These are phyloP conservation scores for Megalopta genalis DNA, from an alignment of 1,140 invertebrate genomes.

Conservation along the genomic window DNA sequence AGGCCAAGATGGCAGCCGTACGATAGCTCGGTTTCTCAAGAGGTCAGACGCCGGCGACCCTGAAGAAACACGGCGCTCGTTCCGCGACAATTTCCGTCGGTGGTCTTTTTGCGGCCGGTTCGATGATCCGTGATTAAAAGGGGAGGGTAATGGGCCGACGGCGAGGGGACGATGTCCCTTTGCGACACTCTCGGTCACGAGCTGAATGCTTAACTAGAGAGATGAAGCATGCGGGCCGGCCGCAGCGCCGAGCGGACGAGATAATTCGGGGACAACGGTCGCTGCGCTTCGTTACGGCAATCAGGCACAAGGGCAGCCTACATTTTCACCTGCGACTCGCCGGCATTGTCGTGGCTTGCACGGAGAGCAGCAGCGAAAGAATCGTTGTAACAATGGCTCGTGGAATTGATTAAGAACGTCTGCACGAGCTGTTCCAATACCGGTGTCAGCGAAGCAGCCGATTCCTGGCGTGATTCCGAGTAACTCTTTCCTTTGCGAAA, in stretches of 20 bases:
- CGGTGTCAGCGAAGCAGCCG: no score
- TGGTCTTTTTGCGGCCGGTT: not conserved
- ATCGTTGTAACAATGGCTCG: constrained; percentile 30
- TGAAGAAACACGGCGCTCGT: not conserved
- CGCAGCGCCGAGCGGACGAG: constrained; percentile 53
- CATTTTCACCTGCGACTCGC: constrained; percentile 44
- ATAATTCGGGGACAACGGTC: constrained; percentile 54
- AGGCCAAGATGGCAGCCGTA: not conserved
- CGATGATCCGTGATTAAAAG: constrained; percentile 22
- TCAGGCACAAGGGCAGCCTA: constrained; percentile 40
- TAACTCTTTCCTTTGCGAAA: no score
- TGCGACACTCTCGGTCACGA: constrained; percentile 31
- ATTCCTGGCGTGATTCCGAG: no score
- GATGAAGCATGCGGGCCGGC: constrained; percentile 2
- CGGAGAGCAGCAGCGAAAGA: not conserved
- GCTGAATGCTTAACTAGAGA: constrained; percentile 44
- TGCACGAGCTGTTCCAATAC: no score
- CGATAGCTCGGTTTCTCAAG: constrained; percentile 30
- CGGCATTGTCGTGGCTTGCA: no score
- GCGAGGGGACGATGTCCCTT: not conserved
- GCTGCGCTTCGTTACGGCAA: constrained; percentile 32
- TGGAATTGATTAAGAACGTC: not conserved
- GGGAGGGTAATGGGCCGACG: constrained; percentile 30
- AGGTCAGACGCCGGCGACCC: not conserved
- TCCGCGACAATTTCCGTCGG: not conserved